Conservation (phyloP, 2,797 vertebrate genomes). For the Phrynocephalus vlangalii region DNA sequence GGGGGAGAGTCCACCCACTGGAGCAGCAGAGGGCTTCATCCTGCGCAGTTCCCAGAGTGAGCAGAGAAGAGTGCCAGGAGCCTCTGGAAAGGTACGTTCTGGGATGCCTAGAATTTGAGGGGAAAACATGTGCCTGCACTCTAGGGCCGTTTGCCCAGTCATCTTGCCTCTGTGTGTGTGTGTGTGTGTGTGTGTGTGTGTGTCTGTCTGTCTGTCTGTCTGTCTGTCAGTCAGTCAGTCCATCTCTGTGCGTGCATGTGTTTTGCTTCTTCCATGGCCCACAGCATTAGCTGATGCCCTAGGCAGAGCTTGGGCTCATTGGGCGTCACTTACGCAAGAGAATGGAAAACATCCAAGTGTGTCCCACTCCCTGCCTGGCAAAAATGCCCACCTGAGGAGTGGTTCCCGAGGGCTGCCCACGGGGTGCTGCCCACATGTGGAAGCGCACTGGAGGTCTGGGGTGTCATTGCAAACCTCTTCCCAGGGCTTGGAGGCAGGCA, state of each 20-base stretch:
- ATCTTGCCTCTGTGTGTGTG: background rate
- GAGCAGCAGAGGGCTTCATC: background rate
- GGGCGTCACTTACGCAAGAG: too few species aligned
- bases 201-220: too few species aligned
- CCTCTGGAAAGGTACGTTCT: conserved; percentile 11
- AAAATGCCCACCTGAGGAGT: background rate
- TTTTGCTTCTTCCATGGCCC: background rate
- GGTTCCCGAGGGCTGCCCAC: background rate
- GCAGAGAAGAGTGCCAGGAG: background rate
- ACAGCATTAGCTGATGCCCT: background rate
- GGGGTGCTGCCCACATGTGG: background rate
- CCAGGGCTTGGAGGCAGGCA: background rate
- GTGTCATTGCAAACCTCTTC: background rate
- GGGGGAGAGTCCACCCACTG: conserved; percentile 34
- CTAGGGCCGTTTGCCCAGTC: too few species aligned
- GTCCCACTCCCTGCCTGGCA: too few species aligned
- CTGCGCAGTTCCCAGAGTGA: background rate
- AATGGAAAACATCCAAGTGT: too few species aligned
- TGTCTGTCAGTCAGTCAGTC: too few species aligned
- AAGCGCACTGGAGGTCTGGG: background rate
- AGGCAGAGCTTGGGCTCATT: too few species aligned
- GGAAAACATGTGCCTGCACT: background rate
- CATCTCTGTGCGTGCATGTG: too few species aligned
- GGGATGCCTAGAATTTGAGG: background rate
- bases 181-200: too few species aligned